Conservation (phyloP, 2,888 invertebrate species). For the Drosophila sordidula region DNA sequence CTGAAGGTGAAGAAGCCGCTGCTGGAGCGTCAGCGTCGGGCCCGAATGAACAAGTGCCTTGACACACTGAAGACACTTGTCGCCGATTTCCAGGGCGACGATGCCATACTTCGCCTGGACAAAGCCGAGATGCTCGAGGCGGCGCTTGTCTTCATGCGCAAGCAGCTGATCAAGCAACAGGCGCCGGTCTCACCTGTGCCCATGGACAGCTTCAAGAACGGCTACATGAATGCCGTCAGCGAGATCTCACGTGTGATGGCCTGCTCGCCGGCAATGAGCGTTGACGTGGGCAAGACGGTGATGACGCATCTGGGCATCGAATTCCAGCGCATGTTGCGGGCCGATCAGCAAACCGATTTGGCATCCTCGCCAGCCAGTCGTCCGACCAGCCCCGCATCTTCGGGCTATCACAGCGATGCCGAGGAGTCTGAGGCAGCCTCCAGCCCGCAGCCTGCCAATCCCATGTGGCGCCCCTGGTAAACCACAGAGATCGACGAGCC, state of each 20-base stretch:
- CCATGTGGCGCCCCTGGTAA: conserved; percentile 80
- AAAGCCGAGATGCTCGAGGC: conserved; percentile 95
- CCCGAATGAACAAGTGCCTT: conserved; percentile 95
- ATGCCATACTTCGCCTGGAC: conserved; percentile 94
- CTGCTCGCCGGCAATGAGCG: conserved; percentile 93
- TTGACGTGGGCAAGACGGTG: conserved; percentile 92
- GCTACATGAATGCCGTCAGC: conserved; percentile 95
- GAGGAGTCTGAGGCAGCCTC: conserved; percentile 60
- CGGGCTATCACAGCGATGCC: conserved; percentile 83
- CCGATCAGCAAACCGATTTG: conserved; percentile 54
- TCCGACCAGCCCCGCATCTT: conserved; percentile 83
- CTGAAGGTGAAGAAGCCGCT: conserved; percentile 97
- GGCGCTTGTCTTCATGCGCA: conserved; percentile 93
- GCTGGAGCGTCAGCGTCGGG: conserved; percentile 94
- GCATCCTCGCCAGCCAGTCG: conserved; percentile 46
- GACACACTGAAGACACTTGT: conserved; percentile 95
- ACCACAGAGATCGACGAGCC: neutral
- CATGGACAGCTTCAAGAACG: conserved; percentile 92
- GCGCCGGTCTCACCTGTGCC: conserved; percentile 86
- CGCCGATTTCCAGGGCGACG: conserved; percentile 92
- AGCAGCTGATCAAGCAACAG: conserved; percentile 85
- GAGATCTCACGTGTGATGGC: conserved; percentile 94
- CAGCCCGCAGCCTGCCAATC: conserved; percentile 40
- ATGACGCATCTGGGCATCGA: conserved; percentile 95
- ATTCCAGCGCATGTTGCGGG: conserved; percentile 86